These are phyloP conservation scores for Tipula confusa DNA, from an alignment of 2,888 invertebrate species.

Conservation along the genomic window DNA sequence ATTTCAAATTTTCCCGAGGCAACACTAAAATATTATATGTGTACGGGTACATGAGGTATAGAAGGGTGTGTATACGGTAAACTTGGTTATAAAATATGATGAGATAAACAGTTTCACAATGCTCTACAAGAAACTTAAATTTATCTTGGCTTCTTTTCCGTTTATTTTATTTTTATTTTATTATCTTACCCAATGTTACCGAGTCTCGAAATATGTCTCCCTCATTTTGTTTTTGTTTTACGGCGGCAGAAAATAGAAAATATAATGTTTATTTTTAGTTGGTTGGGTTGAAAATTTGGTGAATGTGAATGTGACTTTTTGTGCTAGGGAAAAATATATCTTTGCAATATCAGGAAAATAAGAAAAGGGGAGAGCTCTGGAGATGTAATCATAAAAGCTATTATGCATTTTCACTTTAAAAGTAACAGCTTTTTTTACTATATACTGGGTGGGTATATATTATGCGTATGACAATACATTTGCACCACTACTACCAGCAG, in stretches of 20 bases:
- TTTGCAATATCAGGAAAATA: neutral
- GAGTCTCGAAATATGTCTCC: neutral
- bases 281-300: conserved; percentile 5
- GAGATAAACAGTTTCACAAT: conserved; percentile 12
- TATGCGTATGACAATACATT: neutral
- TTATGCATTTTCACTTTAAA: conserved; percentile 25
- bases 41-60: neutral
- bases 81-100: neutral
- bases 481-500: neutral
- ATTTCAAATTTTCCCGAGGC: neutral
- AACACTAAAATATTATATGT: neutral
- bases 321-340: neutral
- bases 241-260: neutral
- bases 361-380: neutral
- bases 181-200: conserved; percentile 12
- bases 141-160: neutral
- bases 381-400: conserved; percentile 14
- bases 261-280: conserved; percentile 8
- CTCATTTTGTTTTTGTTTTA: neutral
- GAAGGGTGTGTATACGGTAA: neutral
- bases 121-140: neutral
- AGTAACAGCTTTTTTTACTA: conserved; percentile 9
- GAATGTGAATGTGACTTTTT: neutral
- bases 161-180: neutral
- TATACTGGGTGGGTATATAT: neutral